phyloP scores from a whole-genome alignment of 2,797 vertebrate species.

The Rhyacichthys aspro region DNA sequence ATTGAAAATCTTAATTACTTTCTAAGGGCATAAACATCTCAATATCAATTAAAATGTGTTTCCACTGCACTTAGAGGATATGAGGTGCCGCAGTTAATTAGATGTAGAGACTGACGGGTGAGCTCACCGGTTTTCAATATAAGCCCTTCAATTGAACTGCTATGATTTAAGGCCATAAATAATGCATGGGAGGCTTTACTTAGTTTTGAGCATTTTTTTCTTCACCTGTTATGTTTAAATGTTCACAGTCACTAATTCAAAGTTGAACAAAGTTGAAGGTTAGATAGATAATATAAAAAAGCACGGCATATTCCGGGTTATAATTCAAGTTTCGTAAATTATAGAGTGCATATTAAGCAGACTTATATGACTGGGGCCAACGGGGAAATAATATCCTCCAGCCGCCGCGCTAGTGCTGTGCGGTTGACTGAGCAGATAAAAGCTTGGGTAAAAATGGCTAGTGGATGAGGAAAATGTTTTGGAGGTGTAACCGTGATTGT shows the following conservation, averaged over 20 bases:
- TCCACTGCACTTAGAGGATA: constrained; percentile 83
- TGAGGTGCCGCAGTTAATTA: constrained; percentile 85
- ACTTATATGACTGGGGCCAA: constrained; percentile 84
- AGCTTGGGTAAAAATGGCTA: constrained; percentile 80
- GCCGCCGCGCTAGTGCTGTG: constrained; percentile 78
- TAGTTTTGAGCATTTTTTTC: constrained; percentile 47
- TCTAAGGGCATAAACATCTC: constrained; percentile 87
- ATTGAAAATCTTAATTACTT: constrained; percentile 90
- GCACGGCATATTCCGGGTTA: constrained; percentile 76
- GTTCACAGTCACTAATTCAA: constrained; percentile 75
- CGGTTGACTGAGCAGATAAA: constrained; percentile 86
- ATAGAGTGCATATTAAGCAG: constrained; percentile 86
- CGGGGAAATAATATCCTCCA: constrained; percentile 88
- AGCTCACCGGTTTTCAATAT: constrained; percentile 76
- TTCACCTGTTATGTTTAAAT: constrained; percentile 75
- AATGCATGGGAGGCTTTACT: constrained; percentile 76
- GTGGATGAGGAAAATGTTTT: constrained; percentile 85
- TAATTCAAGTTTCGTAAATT: constrained; percentile 86
- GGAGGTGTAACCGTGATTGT: constrained; percentile 85
- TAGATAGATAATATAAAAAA: constrained; percentile 78
- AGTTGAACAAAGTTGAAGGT: constrained; percentile 86
- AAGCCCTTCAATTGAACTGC: constrained; percentile 79
- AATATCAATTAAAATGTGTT: constrained; percentile 88
- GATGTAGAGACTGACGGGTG: constrained; percentile 81
- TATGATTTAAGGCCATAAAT: constrained; percentile 81